Evolutionary conservation across 2,888 invertebrate species (phyloP), one percentile per base, ranked within the genome.

Genomic region (Aphidoletes aphidimyza): DNA sequence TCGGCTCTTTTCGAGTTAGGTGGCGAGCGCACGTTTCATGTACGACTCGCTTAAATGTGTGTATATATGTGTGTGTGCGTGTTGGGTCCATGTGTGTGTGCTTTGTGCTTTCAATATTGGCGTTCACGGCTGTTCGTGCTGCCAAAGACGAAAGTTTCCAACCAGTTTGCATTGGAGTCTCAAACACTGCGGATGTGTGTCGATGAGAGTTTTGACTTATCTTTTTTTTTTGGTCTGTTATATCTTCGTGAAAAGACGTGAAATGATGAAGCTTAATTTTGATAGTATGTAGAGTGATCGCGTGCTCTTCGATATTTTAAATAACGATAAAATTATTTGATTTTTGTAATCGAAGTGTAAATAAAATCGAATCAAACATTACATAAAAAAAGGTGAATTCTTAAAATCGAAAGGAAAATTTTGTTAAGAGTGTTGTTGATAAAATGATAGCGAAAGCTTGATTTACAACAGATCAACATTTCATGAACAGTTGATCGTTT

Each of bases 91-190:
- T 34, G 69, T 69, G 8, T 69, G 69, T 69, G n/a, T 11, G 14
- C 26, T 5, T 34, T 69, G 17, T 69, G 34, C 54, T 54, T 54
- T 8, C 6, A 3, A 8, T 54, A 26, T 2, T 26, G 26, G 54
- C 54, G 54, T 2, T 69, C 34, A 69, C 69, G 69, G 30, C 69
- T 69, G 69, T 69, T 30, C 69, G 34, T 69, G 34, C 69, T 30
- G 14, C 3, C 14, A 17, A 69, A 6, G 17, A 69, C 11, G 2
- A 14, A 34, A 11, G 2, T 30, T 30, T 30, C 14, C 34, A 30
- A 69, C 34, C 69, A 69, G 69, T 69, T 30, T 69, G 69, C 34
- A 69, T 69, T 69, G 34, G 69, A 69, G 11, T 69, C 34, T 69
- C 69, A 34, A 69, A 17, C 69, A 26, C 30, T 69, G 14, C 69